A percentile compares a stretch with the other conserved stretches of the same genome.
Conservation (phyloP, 1,140 invertebrate genomes). For the Phymastichus coffea region DNA sequence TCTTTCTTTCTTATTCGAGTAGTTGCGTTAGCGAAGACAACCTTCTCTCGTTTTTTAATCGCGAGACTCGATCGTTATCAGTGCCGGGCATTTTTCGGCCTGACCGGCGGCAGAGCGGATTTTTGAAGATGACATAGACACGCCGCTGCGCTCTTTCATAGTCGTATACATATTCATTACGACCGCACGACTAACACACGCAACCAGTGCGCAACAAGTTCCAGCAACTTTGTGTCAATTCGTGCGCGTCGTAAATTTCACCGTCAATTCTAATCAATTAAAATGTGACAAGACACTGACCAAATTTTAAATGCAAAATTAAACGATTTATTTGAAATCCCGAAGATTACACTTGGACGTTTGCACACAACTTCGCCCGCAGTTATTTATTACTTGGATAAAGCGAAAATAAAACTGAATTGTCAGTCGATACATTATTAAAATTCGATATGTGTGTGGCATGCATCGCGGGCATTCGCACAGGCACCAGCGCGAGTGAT, state of each 20-base stretch:
- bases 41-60: conserved; percentile 14
- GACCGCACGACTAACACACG: conserved; percentile 5
- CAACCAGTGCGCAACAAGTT: conserved; percentile 6
- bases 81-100: conserved; percentile 11
- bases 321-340: no score
- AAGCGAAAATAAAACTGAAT: no score
- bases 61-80: conserved; percentile 25
- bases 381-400: no score
- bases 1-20: not conserved
- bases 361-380: no score
- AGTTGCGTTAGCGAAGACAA: conserved; percentile 22
- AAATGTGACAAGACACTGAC: no score
- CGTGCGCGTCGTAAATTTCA: conserved; percentile 13
- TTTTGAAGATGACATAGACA: conserved; percentile 27
- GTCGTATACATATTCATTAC: conserved; percentile 26
- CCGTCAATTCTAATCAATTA: conserved; percentile 20
- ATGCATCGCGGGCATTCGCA: no score
- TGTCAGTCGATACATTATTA: no score
- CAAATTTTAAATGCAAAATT: no score
- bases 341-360: no score
- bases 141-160: not conserved
- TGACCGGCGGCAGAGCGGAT: conserved; percentile 28
- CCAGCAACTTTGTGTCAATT: conserved; percentile 10
- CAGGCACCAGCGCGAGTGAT: no score
- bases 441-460: no score